Evolutionary conservation across 2,888 invertebrate species (phyloP).

Genomic region (Ferdinandea cuprea): DNA sequence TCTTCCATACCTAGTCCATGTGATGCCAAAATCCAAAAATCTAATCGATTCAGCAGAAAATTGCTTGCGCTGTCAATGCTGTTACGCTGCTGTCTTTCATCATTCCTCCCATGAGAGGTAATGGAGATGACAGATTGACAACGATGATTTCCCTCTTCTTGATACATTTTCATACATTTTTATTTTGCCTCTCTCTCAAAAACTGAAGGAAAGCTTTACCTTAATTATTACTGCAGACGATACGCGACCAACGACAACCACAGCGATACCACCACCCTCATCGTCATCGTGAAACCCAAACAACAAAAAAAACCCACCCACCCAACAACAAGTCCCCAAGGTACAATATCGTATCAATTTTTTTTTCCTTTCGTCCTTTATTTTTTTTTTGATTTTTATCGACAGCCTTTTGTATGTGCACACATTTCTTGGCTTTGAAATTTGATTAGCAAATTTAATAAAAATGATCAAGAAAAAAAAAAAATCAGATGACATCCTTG

Average conservation of each 20-base stretch:
- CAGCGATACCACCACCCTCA: background rate
- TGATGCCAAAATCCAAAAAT: conserved; percentile 12
- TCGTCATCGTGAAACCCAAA: too few species aligned
- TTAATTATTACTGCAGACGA: conserved; percentile 60
- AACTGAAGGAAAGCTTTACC: conserved; percentile 28
- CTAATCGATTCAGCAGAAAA: conserved; percentile 58
- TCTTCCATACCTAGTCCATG: background rate
- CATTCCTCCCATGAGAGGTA: conserved; percentile 59
- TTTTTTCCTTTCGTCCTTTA: conserved; percentile 8
- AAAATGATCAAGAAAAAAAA: background rate
- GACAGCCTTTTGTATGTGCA: conserved; percentile 7
- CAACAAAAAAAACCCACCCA: too few species aligned
- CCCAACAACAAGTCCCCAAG: conserved; percentile 26
- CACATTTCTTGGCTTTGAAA: conserved; percentile 25
- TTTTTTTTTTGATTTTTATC: conserved; percentile 8
- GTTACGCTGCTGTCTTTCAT: conserved; percentile 49
- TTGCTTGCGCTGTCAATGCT: conserved; percentile 50
- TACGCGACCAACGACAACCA: background rate
- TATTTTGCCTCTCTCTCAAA: conserved; percentile 9
- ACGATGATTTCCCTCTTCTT: conserved; percentile 6
- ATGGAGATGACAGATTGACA: conserved; percentile 62
- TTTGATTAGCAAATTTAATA: conserved; percentile 63
- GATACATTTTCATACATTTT: too few species aligned
- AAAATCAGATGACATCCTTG: background rate
- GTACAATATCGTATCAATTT: conserved; percentile 59